These are phyloP conservation scores for Oryzias sinensis DNA, from an alignment of 2,797 vertebrate species.

Conservation along the genomic window DNA sequence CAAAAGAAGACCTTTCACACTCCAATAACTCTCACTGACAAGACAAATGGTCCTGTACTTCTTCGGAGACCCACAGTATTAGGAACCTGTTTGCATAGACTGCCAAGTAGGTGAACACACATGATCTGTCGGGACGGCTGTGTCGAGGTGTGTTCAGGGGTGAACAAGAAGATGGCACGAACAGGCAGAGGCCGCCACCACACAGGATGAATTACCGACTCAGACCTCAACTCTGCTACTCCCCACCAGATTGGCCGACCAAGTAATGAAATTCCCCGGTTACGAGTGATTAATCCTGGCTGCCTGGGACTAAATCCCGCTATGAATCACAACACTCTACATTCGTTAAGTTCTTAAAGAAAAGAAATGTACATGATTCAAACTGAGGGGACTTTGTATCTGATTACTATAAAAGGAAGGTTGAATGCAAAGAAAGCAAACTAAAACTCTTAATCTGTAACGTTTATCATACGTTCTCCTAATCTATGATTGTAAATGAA, in stretches of 20 bases:
- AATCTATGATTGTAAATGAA: too few species aligned
- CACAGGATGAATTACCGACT: conserved; percentile 21
- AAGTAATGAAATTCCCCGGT: conserved; percentile 42
- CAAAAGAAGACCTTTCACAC: too few species aligned
- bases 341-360: conserved; percentile 33
- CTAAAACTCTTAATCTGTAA: not conserved
- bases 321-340: conserved; percentile 43
- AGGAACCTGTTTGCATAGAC: not conserved
- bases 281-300: conserved; percentile 37
- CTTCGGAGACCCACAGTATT: not conserved
- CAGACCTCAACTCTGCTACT: conserved; percentile 25
- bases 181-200: not conserved
- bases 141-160: conserved; percentile 35
- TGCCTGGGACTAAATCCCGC: conserved; percentile 39
- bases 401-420: conserved; percentile 8
- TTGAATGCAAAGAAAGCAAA: not conserved
- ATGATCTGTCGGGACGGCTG: conserved; percentile 2
- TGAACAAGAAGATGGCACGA: conserved; percentile 6
- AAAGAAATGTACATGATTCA: conserved; percentile 37
- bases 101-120: conserved; percentile 2
- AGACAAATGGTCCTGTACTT: not conserved
- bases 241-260: conserved; percentile 44
- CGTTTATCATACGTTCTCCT: too few species aligned
- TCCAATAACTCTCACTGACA: not conserved
- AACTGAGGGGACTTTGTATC: not conserved